Evolutionary conservation across 2,888 invertebrate species (phyloP).

Genomic region (Megaustenia siamemsis): DNA sequence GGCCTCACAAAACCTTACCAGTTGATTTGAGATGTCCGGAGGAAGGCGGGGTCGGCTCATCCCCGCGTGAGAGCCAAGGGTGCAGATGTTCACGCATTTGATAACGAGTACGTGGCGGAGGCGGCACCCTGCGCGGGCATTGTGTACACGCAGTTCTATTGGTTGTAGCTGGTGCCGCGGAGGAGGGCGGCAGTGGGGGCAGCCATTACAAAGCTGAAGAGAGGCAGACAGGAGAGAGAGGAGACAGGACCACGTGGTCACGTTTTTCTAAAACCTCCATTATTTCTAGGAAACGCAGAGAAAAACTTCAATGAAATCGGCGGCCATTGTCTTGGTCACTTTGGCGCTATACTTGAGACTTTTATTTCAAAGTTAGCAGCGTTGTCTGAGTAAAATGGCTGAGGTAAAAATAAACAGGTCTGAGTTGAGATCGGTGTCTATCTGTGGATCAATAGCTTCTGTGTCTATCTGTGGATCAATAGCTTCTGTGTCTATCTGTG

Average conservation of each 20-base stretch:
- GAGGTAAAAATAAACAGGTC: too few species aligned
- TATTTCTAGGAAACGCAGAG: too few species aligned
- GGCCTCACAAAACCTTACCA: background rate
- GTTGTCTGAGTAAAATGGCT: too few species aligned
- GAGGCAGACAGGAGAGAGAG: background rate
- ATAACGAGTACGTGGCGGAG: background rate
- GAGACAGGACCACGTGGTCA: background rate
- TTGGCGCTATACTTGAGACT: too few species aligned
- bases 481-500: too few species aligned
- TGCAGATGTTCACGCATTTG: slow-evolving; percentile 35
- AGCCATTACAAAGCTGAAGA: background rate
- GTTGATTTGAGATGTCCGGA: background rate
- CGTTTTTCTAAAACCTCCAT: too few species aligned
- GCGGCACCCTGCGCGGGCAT: slow-evolving; percentile 5
- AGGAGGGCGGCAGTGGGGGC: background rate
- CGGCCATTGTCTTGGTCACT: too few species aligned
- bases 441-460: too few species aligned
- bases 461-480: too few species aligned
- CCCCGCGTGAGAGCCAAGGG: slow-evolving; percentile 17
- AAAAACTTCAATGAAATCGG: too few species aligned
- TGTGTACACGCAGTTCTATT: slow-evolving; percentile 31
- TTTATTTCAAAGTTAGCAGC: too few species aligned
- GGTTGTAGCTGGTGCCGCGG: slow-evolving; percentile 21
- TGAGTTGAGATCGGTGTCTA: too few species aligned
- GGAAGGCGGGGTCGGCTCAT: slow-evolving; percentile 8